These are phyloP conservation scores for Hypolimnas misippus DNA, from an alignment of 2,888 invertebrate genomes.

Conservation along the genomic window DNA sequence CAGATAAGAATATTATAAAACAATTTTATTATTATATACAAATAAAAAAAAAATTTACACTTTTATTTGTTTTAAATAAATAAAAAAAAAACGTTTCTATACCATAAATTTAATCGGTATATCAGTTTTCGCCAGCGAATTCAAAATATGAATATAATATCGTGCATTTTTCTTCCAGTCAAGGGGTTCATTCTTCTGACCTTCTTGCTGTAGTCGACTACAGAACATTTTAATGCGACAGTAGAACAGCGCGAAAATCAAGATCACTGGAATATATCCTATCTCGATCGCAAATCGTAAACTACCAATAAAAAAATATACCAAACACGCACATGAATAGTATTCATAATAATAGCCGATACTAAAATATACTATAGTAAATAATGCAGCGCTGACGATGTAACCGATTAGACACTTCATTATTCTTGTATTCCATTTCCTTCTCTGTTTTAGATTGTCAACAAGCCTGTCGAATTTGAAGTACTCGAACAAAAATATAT, in stretches of 20 bases:
- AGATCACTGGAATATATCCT: background rate
- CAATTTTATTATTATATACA: too few relatives aligned
- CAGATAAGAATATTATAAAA: too few relatives aligned
- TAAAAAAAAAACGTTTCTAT: too few relatives aligned
- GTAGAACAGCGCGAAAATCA: constrained; percentile 19
- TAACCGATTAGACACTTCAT: background rate
- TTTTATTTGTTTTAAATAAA: too few relatives aligned
- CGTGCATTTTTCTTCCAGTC: background rate
- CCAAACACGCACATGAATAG: background rate
- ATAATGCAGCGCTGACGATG: background rate
- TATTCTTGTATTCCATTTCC: background rate
- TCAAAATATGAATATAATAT: background rate
- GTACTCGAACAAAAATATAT: background rate
- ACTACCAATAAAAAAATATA: background rate
- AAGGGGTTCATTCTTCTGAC: background rate
- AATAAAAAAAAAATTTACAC: too few relatives aligned
- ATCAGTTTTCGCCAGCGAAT: background rate
- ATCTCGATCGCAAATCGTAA: background rate
- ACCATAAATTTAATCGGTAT: background rate
- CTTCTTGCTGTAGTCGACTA: background rate
- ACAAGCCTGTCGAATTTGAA: background rate
- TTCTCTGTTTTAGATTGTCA: background rate
- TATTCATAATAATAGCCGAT: background rate
- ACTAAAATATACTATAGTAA: background rate
- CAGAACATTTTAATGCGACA: constrained; percentile 23